These are phyloP conservation scores for Brachionus calyciflorus DNA, from an alignment of 1,140 invertebrate genomes.

Conservation along the genomic window DNA sequence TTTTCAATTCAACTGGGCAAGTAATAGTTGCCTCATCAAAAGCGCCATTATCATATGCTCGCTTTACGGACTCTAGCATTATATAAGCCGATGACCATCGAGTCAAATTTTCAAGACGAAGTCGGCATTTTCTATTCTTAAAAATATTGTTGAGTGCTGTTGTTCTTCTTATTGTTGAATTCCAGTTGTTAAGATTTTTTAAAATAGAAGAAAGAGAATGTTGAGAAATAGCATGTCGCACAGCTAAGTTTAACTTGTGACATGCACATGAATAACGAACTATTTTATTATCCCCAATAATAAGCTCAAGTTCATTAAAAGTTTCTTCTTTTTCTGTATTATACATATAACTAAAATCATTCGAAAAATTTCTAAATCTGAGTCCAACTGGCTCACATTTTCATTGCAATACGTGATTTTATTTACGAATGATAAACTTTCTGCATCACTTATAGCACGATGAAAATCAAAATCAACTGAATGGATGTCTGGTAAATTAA, in stretches of 20 bases:
- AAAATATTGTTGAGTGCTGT: background rate
- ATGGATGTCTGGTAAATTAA: no score
- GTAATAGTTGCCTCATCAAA: background rate
- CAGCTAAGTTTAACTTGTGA: background rate
- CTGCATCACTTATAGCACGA: no score
- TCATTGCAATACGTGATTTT: no score
- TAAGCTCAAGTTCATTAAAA: background rate
- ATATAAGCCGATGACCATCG: conserved; percentile 24
- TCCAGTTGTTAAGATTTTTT: background rate
- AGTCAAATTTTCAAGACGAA: background rate
- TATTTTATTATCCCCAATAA: background rate
- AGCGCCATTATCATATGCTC: background rate
- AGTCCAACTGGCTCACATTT: no score
- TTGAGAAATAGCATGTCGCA: background rate
- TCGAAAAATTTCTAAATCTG: background rate
- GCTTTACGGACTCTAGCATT: conserved; percentile 10
- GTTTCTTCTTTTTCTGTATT: background rate
- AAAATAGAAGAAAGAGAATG: background rate
- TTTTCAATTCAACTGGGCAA: conserved; percentile 11
- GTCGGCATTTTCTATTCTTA: background rate
- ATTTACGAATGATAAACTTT: no score
- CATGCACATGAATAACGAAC: conserved; percentile 12
- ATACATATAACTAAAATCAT: background rate
- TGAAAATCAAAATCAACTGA: no score
- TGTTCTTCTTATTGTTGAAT: background rate